A percentile compares a stretch with the other conserved stretches of the same genome.
Evolutionary conservation across 1,140 invertebrate genomes (phyloP).

Genomic region (Leptinotarsa lineolata): DNA sequence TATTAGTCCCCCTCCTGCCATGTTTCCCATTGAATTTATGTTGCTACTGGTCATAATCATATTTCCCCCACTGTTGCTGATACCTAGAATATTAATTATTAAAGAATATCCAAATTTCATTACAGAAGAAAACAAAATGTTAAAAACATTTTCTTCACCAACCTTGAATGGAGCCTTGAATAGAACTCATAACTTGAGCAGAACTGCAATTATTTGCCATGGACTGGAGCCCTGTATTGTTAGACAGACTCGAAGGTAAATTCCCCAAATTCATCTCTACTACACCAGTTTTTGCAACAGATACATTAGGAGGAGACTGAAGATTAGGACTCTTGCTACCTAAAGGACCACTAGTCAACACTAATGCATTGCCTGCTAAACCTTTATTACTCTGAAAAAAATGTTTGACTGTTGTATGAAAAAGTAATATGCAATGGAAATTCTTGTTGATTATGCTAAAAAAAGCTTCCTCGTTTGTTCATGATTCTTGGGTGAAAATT

Average conservation of each 20-base stretch:
- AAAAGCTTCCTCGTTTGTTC: no score
- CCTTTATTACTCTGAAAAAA: conserved; percentile 70
- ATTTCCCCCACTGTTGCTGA: conserved; percentile 63
- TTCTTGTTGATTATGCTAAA: no score
- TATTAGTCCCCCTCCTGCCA: conserved; percentile 66
- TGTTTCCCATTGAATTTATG: conserved; percentile 66
- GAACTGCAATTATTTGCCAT: conserved; percentile 67
- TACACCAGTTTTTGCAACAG: conserved; percentile 62
- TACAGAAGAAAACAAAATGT: conserved; percentile 13
- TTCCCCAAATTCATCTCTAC: conserved; percentile 64
- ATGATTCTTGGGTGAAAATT: no score
- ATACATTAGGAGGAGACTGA: conserved; percentile 79
- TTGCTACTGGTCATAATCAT: conserved; percentile 75
- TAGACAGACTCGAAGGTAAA: conserved; percentile 65
- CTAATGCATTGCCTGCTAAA: conserved; percentile 70
- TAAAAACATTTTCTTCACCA: background rate
- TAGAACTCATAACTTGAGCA: conserved; percentile 67
- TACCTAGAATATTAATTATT: conserved; percentile 22
- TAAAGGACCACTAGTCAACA: conserved; percentile 70
- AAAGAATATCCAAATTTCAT: background rate
- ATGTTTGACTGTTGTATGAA: background rate
- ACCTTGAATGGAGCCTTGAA: conserved; percentile 60
- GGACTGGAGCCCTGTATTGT: conserved; percentile 60
- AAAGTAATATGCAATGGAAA: no score
- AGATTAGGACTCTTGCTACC: conserved; percentile 80